phyloP scores from a whole-genome alignment of 2,113 vertebrate genomes.

The Marmota monax region DNA sequence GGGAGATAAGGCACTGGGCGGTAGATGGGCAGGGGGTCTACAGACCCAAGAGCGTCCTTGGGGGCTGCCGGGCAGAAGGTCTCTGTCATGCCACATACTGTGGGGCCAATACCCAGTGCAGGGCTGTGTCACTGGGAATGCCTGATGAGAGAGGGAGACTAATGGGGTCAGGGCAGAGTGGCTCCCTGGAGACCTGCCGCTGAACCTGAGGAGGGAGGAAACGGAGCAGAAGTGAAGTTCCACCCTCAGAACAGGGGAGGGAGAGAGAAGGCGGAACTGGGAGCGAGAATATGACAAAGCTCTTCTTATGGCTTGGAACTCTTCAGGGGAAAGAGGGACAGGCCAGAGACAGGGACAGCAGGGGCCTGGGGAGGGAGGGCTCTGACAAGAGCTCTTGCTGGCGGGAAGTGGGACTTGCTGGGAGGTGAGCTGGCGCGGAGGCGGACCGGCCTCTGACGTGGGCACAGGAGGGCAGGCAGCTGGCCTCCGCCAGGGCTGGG shows the following conservation, averaged over 20 bases:
- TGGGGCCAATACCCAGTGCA: too few species aligned
- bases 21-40: neutral
- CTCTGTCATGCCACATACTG: neutral
- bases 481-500: neutral
- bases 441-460: neutral
- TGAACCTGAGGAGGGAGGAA: too few species aligned
- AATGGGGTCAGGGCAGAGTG: rapidly evolving
- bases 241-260: neutral
- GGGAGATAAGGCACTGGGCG: neutral
- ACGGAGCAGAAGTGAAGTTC: too few species aligned
- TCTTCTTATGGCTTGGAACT: neutral
- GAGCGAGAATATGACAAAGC: neutral
- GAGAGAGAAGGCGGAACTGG: neutral
- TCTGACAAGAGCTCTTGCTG: neutral
- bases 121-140: neutral
- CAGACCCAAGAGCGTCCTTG: too few species aligned
- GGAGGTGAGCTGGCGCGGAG: neutral
- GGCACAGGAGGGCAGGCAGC: neutral
- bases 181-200: neutral
- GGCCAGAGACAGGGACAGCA: neutral
- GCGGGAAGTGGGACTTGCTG: neutral
- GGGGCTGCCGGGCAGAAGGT: neutral
- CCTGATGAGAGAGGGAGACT: neutral
- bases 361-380: too few species aligned
- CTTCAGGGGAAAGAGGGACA: neutral